Evolutionary conservation across 2,888 invertebrate genomes (phyloP), one percentile per base, ranked within the genome.

Genomic region (Diplolepis rosae): DNA sequence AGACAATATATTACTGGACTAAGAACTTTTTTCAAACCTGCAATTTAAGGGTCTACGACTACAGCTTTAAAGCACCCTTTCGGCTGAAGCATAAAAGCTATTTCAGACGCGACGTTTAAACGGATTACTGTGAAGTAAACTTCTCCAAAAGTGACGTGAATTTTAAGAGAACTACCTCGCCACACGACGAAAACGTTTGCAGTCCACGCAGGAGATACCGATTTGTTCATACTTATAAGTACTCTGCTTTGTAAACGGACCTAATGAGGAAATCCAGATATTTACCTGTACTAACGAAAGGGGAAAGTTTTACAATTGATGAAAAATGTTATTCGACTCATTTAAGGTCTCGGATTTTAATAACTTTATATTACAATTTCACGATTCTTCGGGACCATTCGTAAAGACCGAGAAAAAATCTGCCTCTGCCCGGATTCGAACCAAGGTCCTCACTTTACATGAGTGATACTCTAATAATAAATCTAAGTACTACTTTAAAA

Each of bases 101-200:
- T 66, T 45, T 48, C 48, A 50, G 50, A 50, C 66, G 66, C 35
- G 27, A 32, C 68, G 52, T 69, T 72, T 73, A 70, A 71, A 71
- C 42, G 65, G 76, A 73, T 73, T 71, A 73, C 56, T 22, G 66
- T 27, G 48, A 67, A 65, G 68, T 67, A 69, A 76, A 70, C 66
- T 73, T 73, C 13, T 65, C 35, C 30, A 69, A 76, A 76, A 76
- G 76, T 72, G 32, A 61, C 68, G 65, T 67, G 69, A 71, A 71
- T 71, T 76, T 74, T 72, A 74, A 76, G 70, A 70, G 69, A 24
- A 39, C 15, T 52, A 50, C 22, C 48, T 71, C 70, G 72, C 72
- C 15, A 61, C 56, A 68, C 70, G 39, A 9, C 35, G 39, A 39
- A 24, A 39, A 24, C 61, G 61, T 39, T 61, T 13, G n/a, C 35